Percentiles rank a stretch among this genome's conserved stretches.
phyloP scores from a whole-genome alignment of 2,888 invertebrate species.

The Onchidella celtica region DNA sequence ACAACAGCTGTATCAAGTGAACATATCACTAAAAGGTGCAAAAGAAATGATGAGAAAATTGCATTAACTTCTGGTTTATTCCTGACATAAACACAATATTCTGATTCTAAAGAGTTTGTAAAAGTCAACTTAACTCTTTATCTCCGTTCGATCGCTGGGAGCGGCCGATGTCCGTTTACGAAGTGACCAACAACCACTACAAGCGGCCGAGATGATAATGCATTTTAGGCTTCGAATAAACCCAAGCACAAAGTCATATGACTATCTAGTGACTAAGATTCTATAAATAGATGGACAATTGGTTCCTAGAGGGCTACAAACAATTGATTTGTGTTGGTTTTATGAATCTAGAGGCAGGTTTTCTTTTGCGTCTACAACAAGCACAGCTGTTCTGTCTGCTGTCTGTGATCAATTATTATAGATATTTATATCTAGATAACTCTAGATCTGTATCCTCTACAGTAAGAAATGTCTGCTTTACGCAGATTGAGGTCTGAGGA shows the following conservation, averaged over 20 bases:
- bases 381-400: not conserved
- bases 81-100: too few species aligned
- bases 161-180: not conserved
- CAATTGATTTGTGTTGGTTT: not conserved
- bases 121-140: too few species aligned
- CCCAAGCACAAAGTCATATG: not conserved
- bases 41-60: too few species aligned
- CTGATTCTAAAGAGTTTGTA: too few species aligned
- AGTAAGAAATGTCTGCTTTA: not conserved
- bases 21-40: too few species aligned
- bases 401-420: not conserved
- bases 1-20: too few species aligned
- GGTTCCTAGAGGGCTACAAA: not conserved
- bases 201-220: not conserved
- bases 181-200: not conserved
- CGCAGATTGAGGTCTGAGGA: not conserved
- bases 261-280: not conserved
- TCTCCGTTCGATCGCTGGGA: not conserved
- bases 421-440: not conserved
- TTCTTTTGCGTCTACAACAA: not conserved
- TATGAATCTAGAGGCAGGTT: not conserved
- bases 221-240: not conserved
- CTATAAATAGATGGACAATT: not conserved
- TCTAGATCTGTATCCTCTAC: not conserved
- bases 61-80: too few species aligned